Base-by-base conservation (phyloP, 2,113 vertebrate genomes). In the Cercopithecus mona region DNA sequence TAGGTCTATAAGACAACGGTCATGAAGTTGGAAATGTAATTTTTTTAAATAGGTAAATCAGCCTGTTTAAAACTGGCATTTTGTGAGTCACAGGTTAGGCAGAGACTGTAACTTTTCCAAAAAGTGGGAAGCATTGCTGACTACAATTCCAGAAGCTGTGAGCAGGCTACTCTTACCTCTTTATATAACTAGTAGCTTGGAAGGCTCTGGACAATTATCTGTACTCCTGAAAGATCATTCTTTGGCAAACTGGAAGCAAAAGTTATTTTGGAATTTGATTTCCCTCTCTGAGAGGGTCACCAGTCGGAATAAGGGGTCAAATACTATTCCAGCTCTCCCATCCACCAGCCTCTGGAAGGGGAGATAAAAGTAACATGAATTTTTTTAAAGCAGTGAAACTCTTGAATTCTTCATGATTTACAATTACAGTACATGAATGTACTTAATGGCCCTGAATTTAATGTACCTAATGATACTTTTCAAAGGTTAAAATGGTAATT, bases 81-180 rank as follows among this genome's bases (percentile, higher is more conserved):
- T 85, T 95, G 94, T 94, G 85, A 96, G 73, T 84, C 52, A 40
- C 5, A 18, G 59, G n/a, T 38, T 84, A 88, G 88, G 87, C 25
- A 88, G 61, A 93, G 45, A 70, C 30, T 45, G 30, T 68, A 78
- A 81, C 35, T 94, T 86, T 82, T 68, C 93, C 48, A 2, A 82
- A 81, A 89, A 76, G 14, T 48, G 38, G 75, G 55, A 52, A 66
- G 16, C 35, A 14, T 27, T 86, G 38, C 25, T 70, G 14, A 90
- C 50, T 38, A 16, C 17, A n/a, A 16, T 40, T 75, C 18, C 72
- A 6, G 64, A 89, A 59, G 64, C 40, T 5, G 9, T 43, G 6
- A 61, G 32, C 20, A 50, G 40, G 32, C 73, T 43, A 2, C 45
- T 80, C 30, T 50, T 40, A 35, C 1, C 43, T 43, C 78, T 83